Conservation (phyloP, 2,888 invertebrate species). For the Machimus atricapillus region DNA sequence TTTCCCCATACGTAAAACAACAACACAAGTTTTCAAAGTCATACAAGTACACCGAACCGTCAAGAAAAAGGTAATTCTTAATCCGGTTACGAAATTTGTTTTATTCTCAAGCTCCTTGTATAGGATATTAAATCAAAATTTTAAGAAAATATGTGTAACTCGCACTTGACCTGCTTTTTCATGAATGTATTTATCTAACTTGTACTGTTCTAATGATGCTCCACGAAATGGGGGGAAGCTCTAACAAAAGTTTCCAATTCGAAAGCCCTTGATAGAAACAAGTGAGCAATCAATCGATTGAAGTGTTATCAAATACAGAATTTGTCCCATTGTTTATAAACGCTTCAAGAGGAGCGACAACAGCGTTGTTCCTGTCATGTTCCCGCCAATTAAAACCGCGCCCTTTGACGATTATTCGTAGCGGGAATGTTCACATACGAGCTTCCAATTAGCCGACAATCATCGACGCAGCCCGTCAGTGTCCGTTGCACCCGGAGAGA, state of each 20-base stretch:
- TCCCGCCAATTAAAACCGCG: not conserved
- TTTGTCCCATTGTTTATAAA: not conserved
- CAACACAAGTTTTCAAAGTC: no score
- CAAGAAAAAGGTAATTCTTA: no score
- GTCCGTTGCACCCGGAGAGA: not conserved
- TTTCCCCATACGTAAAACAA: no score
- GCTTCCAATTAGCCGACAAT: not conserved
- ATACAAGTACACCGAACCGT: no score
- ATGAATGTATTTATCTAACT: no score
- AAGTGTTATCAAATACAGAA: not conserved
- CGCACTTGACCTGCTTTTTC: no score
- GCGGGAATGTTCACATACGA: not conserved
- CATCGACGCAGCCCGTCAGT: not conserved
- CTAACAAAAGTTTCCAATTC: not conserved
- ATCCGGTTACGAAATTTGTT: no score
- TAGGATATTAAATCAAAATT: no score
- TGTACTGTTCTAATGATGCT: no score
- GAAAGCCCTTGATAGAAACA: not conserved
- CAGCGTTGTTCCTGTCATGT: not conserved
- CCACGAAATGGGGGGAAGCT: no score
- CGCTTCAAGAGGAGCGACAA: not conserved
- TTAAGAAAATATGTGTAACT: no score
- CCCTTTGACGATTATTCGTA: not conserved
- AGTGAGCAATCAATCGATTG: not conserved
- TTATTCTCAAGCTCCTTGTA: no score